Evolutionary conservation across 1,140 invertebrate genomes (phyloP).

Genomic region (Ostrea denselamellosa): DNA sequence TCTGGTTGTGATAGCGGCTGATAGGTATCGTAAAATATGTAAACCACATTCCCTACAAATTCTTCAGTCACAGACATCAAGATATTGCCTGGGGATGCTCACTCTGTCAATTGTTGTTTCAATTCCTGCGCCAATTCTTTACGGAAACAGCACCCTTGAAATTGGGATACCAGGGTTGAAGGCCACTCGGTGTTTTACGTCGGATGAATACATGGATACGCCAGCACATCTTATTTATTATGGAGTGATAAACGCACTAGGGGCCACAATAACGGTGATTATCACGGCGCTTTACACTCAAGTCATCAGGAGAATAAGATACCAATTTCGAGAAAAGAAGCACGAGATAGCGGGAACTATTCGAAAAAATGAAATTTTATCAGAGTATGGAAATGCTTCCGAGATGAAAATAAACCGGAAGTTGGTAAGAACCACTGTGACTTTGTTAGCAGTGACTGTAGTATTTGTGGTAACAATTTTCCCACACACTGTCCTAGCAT

Average conservation of each 20-base stretch:
- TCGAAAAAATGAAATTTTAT: not conserved
- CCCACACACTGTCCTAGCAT: constrained; percentile 23
- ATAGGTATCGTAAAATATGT: constrained; percentile 44
- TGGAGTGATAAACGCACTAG: not conserved
- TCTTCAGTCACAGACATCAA: not conserved
- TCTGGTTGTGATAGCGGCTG: constrained; percentile 33
- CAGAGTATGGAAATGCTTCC: not conserved
- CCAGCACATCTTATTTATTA: not conserved
- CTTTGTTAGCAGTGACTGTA: constrained; percentile 13
- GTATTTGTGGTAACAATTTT: not conserved
- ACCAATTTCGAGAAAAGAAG: not conserved
- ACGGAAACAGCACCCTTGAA: constrained; percentile 23
- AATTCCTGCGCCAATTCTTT: constrained; percentile 30
- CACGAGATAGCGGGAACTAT: not conserved
- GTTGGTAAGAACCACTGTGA: constrained; percentile 11
- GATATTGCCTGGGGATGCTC: not conserved
- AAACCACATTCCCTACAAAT: constrained; percentile 22
- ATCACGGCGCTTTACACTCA: not conserved
- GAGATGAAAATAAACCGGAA: constrained; percentile 10
- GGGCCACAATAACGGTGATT: not conserved
- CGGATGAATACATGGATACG: not conserved
- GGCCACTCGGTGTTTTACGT: not conserved
- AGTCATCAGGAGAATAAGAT: constrained; percentile 22
- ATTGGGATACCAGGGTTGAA: constrained; percentile 22
- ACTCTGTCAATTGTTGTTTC: constrained; percentile 4